These are phyloP conservation scores for Idaea dimidiata DNA, from an alignment of 2,888 invertebrate genomes.

Conservation along the genomic window DNA sequence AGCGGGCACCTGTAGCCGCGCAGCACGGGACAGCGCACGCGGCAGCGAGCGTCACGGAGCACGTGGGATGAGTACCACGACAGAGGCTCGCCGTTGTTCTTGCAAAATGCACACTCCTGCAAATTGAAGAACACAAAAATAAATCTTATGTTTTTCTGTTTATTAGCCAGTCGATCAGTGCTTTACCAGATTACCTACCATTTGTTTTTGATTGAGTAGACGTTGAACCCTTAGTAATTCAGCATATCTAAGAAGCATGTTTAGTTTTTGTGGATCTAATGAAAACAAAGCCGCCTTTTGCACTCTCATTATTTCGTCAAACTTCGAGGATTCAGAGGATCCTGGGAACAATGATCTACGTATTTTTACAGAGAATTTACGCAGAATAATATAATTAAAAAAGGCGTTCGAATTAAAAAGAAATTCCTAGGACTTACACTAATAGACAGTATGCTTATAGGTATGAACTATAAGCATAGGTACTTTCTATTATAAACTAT, in stretches of 20 bases:
- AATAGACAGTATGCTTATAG: too few species aligned
- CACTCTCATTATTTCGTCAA: slow-evolving; percentile 47
- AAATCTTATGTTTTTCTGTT: not conserved
- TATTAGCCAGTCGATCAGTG: not conserved
- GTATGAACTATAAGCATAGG: too few species aligned
- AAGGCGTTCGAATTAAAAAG: too few species aligned
- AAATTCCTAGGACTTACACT: too few species aligned
- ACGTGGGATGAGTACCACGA: slow-evolving; percentile 83
- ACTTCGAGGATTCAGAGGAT: slow-evolving; percentile 24
- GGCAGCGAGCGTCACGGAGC: slow-evolving; percentile 83
- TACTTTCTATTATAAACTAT: too few species aligned
- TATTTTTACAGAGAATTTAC: not conserved
- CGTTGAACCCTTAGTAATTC: slow-evolving; percentile 55
- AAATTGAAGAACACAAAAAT: slow-evolving; percentile 12
- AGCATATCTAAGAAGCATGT: slow-evolving; percentile 54
- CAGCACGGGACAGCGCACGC: slow-evolving; percentile 85
- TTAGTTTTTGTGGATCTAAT: slow-evolving; percentile 49
- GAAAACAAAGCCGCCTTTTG: slow-evolving; percentile 58
- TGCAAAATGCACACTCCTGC: slow-evolving; percentile 72
- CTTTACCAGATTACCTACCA: slow-evolving; percentile 13
- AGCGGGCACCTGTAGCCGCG: slow-evolving; percentile 84
- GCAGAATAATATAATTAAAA: too few species aligned
- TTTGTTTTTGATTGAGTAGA: slow-evolving; percentile 37
- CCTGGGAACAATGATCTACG: slow-evolving; percentile 12
- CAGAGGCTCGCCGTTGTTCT: slow-evolving; percentile 85